Evolutionary conservation across 2,797 vertebrate genomes (phyloP), one percentile per base, ranked within the genome.

Genomic region (Peromyscus eremicus): DNA sequence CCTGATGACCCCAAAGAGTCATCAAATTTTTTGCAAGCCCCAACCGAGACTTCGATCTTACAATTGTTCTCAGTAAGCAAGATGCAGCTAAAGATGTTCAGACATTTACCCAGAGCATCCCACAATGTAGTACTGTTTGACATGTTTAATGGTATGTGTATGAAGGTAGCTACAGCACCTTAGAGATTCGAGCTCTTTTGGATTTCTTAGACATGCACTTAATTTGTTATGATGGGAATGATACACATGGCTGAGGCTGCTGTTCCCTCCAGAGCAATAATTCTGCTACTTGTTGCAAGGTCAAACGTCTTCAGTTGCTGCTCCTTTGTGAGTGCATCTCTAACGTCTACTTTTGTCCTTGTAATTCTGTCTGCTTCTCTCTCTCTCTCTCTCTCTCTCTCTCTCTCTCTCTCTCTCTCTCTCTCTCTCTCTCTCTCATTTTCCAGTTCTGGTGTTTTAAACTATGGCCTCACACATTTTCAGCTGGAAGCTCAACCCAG

Each of bases 191-290:
- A 92, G 29, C 57, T 91, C 91, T 75, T 92, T 71, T 49, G 80
- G 49, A 70, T 77, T 88, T 90, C 73, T 93, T 94, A 95, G 92
- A 90, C 71, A 94, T 64, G 27, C 55, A 81, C 23, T 77, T 84
- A 89, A 77, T 13, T 27, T 66, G 71, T 52, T 94, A 91, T 90
- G 70, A 87, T 8, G 75, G n/a, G 79, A 81, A 71, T 40, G 77
- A 88, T 71, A 12, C 82, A 73, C 73, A 37, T 64, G 62, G 32
- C 92, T 19, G 71, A 40, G 9, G 49, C 1, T 52, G 23, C 49
- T 85, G 46, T 92, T n/a, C 71, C 77, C 19, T 43, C 32, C n/a
- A 46, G 37, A 79, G 7, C 46, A 89, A 77, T 60, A 84, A 94
- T 73, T 79, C 57, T 37, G 89, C 91, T 23, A 11, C 29, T 91